A percentile compares a stretch with the other conserved stretches of the same genome.
Conservation (phyloP, 1,140 invertebrate species). For the Gonioctena quinquepunctata region DNA sequence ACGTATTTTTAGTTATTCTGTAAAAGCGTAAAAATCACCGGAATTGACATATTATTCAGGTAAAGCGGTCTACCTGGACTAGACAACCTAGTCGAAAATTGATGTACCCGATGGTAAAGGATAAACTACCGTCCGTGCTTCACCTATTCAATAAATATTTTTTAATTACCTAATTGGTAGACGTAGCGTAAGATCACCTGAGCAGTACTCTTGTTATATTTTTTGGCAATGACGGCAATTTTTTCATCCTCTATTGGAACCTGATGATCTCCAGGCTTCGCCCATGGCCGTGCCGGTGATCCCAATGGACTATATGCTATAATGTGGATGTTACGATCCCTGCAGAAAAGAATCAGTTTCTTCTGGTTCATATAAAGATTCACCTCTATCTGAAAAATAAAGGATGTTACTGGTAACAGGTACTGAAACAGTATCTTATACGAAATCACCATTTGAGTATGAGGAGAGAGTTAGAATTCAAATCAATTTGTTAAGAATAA, state of each 20-base stretch:
- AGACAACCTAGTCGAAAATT: neutral
- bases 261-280: conserved; percentile 68
- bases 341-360: conserved; percentile 58
- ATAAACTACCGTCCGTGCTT: too few species aligned
- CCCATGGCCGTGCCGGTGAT: conserved; percentile 65
- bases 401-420: too few species aligned
- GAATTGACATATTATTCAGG: too few species aligned
- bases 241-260: conserved; percentile 66
- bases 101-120: too few species aligned
- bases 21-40: too few species aligned
- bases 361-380: conserved; percentile 45
- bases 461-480: too few species aligned
- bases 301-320: conserved; percentile 82
- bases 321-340: conserved; percentile 64
- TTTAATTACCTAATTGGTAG: neutral
- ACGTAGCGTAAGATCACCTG: conserved; percentile 62
- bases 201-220: conserved; percentile 66
- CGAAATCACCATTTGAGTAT: too few species aligned
- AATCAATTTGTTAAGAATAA: too few species aligned
- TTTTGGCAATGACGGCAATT: conserved; percentile 61
- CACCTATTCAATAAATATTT: neutral
- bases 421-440: too few species aligned
- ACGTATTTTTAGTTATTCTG: too few species aligned
- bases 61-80: too few species aligned
- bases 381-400: conserved; percentile 46